Evolutionary conservation across 2,888 invertebrate species (phyloP).

Genomic region (Onchidella celtica): DNA sequence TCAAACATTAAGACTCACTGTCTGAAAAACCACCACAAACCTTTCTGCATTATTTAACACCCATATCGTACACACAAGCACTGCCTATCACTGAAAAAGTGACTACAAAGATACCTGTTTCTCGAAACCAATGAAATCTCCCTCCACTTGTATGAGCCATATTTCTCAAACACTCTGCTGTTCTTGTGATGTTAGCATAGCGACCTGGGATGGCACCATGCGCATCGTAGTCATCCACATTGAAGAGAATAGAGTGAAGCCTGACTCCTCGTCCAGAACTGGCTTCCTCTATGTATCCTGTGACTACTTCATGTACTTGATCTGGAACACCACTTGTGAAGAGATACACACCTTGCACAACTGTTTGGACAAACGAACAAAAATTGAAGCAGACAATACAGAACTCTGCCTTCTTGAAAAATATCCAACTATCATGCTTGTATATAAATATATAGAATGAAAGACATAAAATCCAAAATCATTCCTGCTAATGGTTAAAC

Average conservation of each 20-base stretch:
- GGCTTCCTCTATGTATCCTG: slow-evolving; percentile 76
- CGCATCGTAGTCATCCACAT: slow-evolving; percentile 79
- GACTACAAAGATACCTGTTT: slow-evolving; percentile 80
- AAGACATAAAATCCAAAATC: too few relatives aligned
- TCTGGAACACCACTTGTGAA: slow-evolving; percentile 80
- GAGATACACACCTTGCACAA: slow-evolving; percentile 79
- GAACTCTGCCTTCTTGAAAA: background rate
- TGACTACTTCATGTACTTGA: slow-evolving; percentile 74
- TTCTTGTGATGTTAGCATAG: slow-evolving; percentile 80
- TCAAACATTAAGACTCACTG: too few relatives aligned
- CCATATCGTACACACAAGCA: too few relatives aligned
- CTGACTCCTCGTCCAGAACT: slow-evolving; percentile 69
- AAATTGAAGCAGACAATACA: background rate
- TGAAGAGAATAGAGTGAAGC: slow-evolving; percentile 79
- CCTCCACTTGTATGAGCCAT: slow-evolving; percentile 79
- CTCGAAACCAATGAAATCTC: slow-evolving; percentile 81
- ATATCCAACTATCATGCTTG: background rate
- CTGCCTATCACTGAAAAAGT: too few relatives aligned
- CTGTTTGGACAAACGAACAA: slow-evolving; percentile 66
- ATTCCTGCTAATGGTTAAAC: too few relatives aligned
- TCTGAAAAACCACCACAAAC: too few relatives aligned
- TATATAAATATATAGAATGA: too few relatives aligned
- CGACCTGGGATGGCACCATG: slow-evolving; percentile 79
- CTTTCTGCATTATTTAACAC: too few relatives aligned
- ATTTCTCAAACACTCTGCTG: slow-evolving; percentile 77